Evolutionary conservation across 2,113 vertebrate species (phyloP), one percentile per base, ranked within the genome.

Genomic region (Speoplatyrhinus poulsoni): DNA sequence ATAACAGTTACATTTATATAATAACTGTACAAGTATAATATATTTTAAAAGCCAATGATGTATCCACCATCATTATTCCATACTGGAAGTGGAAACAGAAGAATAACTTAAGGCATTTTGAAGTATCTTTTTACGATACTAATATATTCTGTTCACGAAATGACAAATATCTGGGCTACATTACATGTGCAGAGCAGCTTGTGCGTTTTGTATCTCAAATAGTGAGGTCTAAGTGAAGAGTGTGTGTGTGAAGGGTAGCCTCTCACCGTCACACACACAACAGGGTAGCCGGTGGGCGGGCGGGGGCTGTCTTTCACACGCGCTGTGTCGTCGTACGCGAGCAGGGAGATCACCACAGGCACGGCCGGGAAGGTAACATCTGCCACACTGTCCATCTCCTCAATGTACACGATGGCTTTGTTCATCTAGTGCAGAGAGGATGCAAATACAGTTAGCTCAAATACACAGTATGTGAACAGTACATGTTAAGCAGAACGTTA

Each of bases 321-420:
- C 26, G 66, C 59, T 0, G 93, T 92, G 65, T 93, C 87, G 0
- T 93, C 92, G 49, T 93, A 94, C 73, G 90, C 74, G 56, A 95
- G 85, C 59, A 94, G 90, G 1, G 92, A 93, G 8, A 94, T 85
- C 72, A 95, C 88, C 47, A 90, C 88, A 1, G 93, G 94, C 61
- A 95, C 90, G 5, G 94, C 90, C 26, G 93, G 93, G 83, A 94
- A 95, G 0, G 89, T 94, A 36, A 94, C 92, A 16, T 93, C 93
- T 33, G 93, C 93, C 61, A 93, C 83, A 6, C 90, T 93, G 84
- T 94, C 92, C 92, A 92, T 90, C 87, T 94, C 93, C 83, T 95
- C 94, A 58, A 94, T 92, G 84, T 94, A 94, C 53, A 94, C 91
- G 46, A 93, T 92, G 60, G 92, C 93, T 83, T 94, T 94, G 87